Evolutionary conservation across 2,113 vertebrate species (phyloP).

Genomic region (Fregata magnificens): DNA sequence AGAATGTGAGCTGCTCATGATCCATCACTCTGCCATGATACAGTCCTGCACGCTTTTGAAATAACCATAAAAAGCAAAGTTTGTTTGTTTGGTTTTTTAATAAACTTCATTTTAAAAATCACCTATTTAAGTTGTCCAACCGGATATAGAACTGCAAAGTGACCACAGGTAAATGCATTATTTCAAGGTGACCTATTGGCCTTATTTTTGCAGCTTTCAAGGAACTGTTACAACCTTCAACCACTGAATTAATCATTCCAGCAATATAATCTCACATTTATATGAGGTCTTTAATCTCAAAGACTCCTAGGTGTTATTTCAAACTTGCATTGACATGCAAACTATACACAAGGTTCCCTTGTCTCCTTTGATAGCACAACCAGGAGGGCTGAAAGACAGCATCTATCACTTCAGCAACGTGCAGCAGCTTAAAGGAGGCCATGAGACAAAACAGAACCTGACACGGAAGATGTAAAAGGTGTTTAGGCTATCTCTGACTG

Average conservation of each 20-base stretch:
- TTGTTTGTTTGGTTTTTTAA: neutral
- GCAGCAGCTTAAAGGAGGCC: neutral
- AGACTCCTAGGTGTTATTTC: neutral
- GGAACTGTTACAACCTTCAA: neutral
- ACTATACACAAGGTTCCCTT: neutral
- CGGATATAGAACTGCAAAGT: neutral
- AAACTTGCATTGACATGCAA: neutral
- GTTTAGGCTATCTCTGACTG: neutral
- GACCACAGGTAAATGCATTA: neutral
- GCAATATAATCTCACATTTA: neutral
- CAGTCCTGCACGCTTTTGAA: neutral
- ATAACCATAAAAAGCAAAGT: neutral
- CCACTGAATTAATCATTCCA: neutral
- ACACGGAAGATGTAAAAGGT: neutral
- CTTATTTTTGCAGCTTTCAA: neutral
- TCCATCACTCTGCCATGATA: constrained; percentile 53
- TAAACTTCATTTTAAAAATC: neutral
- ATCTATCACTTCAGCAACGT: neutral
- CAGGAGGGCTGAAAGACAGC: neutral
- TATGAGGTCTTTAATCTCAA: neutral
- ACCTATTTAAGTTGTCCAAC: neutral
- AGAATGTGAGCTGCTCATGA: neutral
- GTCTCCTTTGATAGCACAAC: neutral
- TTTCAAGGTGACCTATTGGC: neutral
- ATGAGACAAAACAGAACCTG: neutral